Evolutionary conservation across 2,888 invertebrate genomes (phyloP).

Genomic region (Miltochrista miniata): DNA sequence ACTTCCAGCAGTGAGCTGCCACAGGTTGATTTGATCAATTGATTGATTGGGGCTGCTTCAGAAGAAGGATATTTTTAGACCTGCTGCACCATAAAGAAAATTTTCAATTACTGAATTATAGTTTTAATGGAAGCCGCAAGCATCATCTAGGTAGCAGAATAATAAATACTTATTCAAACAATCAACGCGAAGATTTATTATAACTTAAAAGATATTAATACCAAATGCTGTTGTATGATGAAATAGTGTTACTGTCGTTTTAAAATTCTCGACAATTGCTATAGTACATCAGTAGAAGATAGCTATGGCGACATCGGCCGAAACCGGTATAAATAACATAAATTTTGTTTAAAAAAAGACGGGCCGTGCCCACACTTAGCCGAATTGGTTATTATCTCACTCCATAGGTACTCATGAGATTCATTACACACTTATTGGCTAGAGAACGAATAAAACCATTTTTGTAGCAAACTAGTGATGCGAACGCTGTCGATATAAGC

Average conservation of each 20-base stretch:
- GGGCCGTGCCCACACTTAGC: constrained; percentile 72
- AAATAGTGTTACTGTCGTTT: constrained; percentile 33
- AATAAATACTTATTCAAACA: too few relatives aligned
- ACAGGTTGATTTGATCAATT: too few relatives aligned
- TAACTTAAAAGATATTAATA: too few relatives aligned
- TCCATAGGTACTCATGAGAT: constrained; percentile 74
- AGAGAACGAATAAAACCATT: constrained; percentile 76
- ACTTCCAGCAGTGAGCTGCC: too few relatives aligned
- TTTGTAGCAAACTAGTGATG: constrained; percentile 63
- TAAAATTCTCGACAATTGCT: constrained; percentile 40
- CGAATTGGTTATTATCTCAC: constrained; percentile 74
- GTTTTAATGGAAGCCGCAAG: too few relatives aligned
- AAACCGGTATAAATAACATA: constrained; percentile 75
- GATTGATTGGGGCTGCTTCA: too few relatives aligned
- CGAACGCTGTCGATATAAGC: constrained; percentile 14
- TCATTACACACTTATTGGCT: constrained; percentile 80
- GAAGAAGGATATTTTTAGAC: too few relatives aligned
- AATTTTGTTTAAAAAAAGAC: constrained; percentile 59
- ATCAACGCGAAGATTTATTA: too few relatives aligned
- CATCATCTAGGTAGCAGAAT: too few relatives aligned
- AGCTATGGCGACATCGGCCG: constrained; percentile 64
- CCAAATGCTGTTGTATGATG: constrained; percentile 19
- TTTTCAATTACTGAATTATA: too few relatives aligned
- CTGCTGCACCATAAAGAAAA: too few relatives aligned
- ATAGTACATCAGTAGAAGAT: constrained; percentile 41